phyloP scores from a whole-genome alignment of 2,797 vertebrate genomes.

The Peromyscus aztecus region DNA sequence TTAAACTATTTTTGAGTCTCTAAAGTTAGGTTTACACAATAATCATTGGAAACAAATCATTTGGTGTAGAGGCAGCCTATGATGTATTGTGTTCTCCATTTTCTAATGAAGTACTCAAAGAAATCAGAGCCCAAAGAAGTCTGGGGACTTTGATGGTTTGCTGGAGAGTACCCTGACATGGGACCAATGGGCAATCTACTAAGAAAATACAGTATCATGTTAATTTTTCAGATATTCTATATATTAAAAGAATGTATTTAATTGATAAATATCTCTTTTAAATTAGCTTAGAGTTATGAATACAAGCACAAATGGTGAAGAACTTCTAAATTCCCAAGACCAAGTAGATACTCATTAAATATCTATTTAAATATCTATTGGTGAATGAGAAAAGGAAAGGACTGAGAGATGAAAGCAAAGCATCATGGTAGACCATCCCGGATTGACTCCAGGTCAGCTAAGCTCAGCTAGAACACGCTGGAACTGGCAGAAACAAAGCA shows the following conservation, averaged over 20 bases:
- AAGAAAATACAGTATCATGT: background rate
- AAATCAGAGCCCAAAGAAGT: background rate
- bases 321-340: background rate
- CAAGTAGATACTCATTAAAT: background rate
- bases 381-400: constrained; percentile 1
- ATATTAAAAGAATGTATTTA: background rate
- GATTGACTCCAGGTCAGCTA: background rate
- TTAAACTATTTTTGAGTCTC: constrained; percentile 10
- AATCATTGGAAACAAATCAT: background rate
- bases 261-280: background rate
- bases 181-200: background rate
- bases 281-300: constrained; percentile 4
- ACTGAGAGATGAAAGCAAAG: background rate
- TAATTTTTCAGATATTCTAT: background rate
- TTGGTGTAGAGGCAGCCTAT: background rate
- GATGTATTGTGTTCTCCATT: background rate
- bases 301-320: background rate
- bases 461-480: background rate
- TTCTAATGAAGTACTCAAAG: background rate
- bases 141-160: background rate
- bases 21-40: background rate
- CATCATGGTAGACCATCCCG: background rate
- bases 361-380: background rate
- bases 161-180: background rate
- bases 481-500: constrained; percentile 11